A percentile compares a stretch with the other conserved stretches of the same genome.
Evolutionary conservation across 1,140 invertebrate species (phyloP).

Genomic region (Homalodisca vitripennis): DNA sequence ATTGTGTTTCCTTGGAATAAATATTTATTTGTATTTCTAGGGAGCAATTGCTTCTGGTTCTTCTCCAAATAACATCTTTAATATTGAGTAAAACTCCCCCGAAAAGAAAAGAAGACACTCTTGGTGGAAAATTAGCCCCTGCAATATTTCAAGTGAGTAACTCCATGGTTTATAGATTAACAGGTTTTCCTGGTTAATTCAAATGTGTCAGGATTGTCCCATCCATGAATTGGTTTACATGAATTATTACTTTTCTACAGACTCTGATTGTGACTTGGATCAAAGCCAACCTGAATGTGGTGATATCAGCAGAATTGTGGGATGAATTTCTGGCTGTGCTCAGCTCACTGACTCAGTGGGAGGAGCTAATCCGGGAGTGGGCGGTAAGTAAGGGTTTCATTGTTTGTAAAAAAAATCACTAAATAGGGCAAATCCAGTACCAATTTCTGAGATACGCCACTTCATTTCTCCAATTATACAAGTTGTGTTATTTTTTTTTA

Average conservation of each 20-base stretch:
- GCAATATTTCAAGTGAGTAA: constrained; percentile 72
- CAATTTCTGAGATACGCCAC: too few species aligned
- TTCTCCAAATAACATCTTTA: constrained; percentile 90
- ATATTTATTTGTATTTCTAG: constrained; percentile 51
- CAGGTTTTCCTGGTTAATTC: not conserved
- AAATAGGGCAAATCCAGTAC: too few species aligned
- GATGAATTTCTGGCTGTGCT: constrained; percentile 90
- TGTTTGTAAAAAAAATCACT: too few species aligned
- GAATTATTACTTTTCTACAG: constrained; percentile 57
- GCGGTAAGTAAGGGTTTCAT: constrained; percentile 75
- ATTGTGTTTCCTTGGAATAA: too few species aligned
- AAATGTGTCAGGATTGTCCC: not conserved
- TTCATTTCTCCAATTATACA: too few species aligned
- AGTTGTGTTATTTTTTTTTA: too few species aligned
- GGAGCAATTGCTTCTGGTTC: constrained; percentile 83
- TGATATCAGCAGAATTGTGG: constrained; percentile 86
- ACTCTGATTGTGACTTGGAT: constrained; percentile 98
- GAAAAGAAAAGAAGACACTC: constrained; percentile 69
- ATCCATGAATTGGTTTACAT: not conserved
- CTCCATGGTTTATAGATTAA: not conserved
- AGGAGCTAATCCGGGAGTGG: constrained; percentile 95
- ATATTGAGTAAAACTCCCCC: constrained; percentile 77
- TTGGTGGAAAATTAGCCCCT: constrained; percentile 82
- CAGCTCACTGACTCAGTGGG: constrained; percentile 88
- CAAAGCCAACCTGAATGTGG: constrained; percentile 93